A percentile compares a stretch with the other conserved stretches of the same genome.
Conservation (phyloP, 2,797 vertebrate genomes). For the Danio kyathit region DNA sequence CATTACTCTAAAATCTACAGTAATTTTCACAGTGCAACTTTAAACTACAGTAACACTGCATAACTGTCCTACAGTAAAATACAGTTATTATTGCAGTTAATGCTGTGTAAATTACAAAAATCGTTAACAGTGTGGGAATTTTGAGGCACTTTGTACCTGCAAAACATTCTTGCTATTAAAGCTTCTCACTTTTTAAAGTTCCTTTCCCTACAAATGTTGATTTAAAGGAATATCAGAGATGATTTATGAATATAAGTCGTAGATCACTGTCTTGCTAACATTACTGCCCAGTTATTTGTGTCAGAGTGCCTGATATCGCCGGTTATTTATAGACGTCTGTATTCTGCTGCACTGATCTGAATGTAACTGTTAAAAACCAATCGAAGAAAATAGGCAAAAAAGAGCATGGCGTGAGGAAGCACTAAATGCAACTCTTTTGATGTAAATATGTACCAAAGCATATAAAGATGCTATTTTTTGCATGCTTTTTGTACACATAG, state of each 20-base stretch:
- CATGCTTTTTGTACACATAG: constrained; percentile 90
- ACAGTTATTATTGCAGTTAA: too few relatives aligned
- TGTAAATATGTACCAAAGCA: constrained; percentile 92
- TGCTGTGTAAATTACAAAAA: too few relatives aligned
- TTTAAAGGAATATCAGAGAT: constrained; percentile 7
- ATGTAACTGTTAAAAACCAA: constrained; percentile 64
- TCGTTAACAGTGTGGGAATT: neutral
- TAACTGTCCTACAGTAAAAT: too few relatives aligned
- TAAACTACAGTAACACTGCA: too few relatives aligned
- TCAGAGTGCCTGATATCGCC: constrained; percentile 64
- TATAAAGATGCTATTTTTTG: constrained; percentile 91
- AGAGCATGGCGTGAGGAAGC: constrained; percentile 78
- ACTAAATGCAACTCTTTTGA: constrained; percentile 73
- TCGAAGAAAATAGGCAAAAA: constrained; percentile 23
- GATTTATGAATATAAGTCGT: neutral
- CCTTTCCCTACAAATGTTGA: neutral
- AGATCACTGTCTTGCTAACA: constrained; percentile 16
- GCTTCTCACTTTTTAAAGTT: neutral
- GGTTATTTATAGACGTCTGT: constrained; percentile 65
- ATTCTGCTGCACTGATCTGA: constrained; percentile 65
- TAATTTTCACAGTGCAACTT: too few relatives aligned
- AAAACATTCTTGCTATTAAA: neutral
- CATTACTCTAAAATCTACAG: too few relatives aligned
- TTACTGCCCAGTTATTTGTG: constrained; percentile 55
- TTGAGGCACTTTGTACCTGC: constrained; percentile 6